Conservation (phyloP, 2,113 vertebrate genomes). For the Odontophorus gujanensis region DNA sequence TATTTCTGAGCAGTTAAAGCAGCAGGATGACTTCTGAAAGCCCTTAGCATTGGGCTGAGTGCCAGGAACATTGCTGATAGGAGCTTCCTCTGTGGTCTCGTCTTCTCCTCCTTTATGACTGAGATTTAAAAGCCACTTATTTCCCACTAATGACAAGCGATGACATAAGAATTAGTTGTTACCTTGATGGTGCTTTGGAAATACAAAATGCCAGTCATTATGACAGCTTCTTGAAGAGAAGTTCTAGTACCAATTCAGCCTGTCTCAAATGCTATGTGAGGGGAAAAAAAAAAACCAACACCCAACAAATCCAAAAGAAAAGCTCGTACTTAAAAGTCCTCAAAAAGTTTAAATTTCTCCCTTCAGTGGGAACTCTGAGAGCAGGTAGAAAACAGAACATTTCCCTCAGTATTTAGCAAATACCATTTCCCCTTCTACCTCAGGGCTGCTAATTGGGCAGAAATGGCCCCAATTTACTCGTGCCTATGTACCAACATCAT, state of each 20-base stretch:
- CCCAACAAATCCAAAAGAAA: background rate
- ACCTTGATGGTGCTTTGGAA: background rate
- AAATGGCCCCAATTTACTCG: background rate
- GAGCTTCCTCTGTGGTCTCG: conserved; percentile 27
- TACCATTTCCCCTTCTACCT: background rate
- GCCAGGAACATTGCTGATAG: background rate
- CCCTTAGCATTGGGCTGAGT: background rate
- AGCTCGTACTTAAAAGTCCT: background rate
- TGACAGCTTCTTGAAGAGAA: background rate
- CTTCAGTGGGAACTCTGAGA: background rate
- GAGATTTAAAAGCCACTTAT: conserved; percentile 25
- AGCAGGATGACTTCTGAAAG: conserved; percentile 15
- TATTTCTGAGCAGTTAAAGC: background rate
- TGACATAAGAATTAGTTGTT: conserved; percentile 29
- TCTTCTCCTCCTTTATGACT: background rate
- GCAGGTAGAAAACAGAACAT: background rate
- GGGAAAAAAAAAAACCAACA: background rate
- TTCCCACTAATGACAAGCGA: conserved; percentile 13
- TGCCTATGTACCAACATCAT: background rate
- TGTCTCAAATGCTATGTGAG: background rate
- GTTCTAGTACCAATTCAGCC: background rate
- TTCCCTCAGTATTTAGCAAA: background rate
- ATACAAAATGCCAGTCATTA: background rate
- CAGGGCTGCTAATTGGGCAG: background rate
- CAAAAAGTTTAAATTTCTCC: background rate